Evolutionary conservation across 2,113 vertebrate species (phyloP).

Genomic region (Tricholaema leucomelas): DNA sequence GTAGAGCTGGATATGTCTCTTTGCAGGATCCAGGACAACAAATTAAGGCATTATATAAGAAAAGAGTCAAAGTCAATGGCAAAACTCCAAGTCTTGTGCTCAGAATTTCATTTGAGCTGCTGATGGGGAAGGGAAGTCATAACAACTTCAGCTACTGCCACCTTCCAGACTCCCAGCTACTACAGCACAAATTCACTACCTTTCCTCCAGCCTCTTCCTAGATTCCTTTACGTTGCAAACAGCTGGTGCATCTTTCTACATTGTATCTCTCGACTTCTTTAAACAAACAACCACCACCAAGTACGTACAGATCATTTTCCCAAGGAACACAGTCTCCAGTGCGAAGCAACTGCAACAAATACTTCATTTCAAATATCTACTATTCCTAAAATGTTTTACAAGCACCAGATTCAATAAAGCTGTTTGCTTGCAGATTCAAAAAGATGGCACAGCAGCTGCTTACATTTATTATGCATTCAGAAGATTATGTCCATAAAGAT

Average conservation of each 20-base stretch:
- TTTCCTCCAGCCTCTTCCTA: neutral
- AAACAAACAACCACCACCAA: neutral
- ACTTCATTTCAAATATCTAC: neutral
- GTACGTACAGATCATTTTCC: neutral
- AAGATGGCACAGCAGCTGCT: neutral
- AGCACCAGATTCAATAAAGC: neutral
- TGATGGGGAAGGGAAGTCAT: neutral
- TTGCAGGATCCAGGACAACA: neutral
- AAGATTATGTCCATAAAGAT: neutral
- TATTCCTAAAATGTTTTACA: neutral
- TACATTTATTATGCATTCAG: neutral
- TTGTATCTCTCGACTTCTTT: neutral
- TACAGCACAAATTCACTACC: neutral
- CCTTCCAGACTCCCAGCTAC: neutral
- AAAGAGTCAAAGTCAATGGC: constrained; percentile 27
- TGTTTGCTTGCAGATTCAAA: neutral
- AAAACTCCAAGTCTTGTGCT: constrained; percentile 17
- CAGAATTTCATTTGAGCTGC: neutral
- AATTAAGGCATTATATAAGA: constrained; percentile 41
- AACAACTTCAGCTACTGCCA: neutral
- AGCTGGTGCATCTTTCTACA: neutral
- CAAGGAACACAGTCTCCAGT: neutral
- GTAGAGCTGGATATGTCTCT: neutral
- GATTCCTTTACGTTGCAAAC: neutral
- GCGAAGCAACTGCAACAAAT: neutral